Evolutionary conservation across 1,140 invertebrate genomes (phyloP), one percentile per base, ranked within the genome.

Genomic region (Cheumatopsyche charites): DNA sequence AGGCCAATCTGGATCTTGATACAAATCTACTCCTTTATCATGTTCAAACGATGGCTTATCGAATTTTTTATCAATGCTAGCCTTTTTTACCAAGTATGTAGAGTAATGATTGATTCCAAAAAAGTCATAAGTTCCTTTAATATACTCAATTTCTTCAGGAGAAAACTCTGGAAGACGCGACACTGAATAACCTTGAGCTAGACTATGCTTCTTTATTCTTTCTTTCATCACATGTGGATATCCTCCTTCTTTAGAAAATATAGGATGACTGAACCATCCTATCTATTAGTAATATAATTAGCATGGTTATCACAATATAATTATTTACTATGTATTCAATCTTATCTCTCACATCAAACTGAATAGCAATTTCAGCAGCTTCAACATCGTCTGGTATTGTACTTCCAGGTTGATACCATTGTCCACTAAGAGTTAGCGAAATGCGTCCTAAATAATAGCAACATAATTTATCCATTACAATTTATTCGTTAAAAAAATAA

Each of bases 101-200:
- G 78, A 85, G 72, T 89, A 89, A 19, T 84, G 78, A 70, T 88
- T 88, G 1, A 89, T 73, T 15, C 86, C 87, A 65, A 87, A 85
- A 79, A 87, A 89, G 75, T 89, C 87, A 4, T 80, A 81, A 6
- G 83, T 85, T 75, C 88, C 88, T 77, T 86, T 86, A 1, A 90
- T 80, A 25, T 84, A 73, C 69, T 79, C 81, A 1, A 81, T 80
- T 75, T 85, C 81, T 5, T 82, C 79, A 7, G 65, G 1, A 9
- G 79, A 80, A 4, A 87, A 78, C n/a, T 45, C 69, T 0, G 84
- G 84, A 6, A 87, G 76, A 47, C 85, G 78, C 0, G 84, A 84
- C 21, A 62, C 76, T 3, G 23, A 13, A 71, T 80, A 84, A 4
- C 84, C 83, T 77, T 86, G 83, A 11, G 77, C 72, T 65, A 76